phyloP scores from a whole-genome alignment of 2,797 vertebrate species.

The Artibeus jamaicensis region DNA sequence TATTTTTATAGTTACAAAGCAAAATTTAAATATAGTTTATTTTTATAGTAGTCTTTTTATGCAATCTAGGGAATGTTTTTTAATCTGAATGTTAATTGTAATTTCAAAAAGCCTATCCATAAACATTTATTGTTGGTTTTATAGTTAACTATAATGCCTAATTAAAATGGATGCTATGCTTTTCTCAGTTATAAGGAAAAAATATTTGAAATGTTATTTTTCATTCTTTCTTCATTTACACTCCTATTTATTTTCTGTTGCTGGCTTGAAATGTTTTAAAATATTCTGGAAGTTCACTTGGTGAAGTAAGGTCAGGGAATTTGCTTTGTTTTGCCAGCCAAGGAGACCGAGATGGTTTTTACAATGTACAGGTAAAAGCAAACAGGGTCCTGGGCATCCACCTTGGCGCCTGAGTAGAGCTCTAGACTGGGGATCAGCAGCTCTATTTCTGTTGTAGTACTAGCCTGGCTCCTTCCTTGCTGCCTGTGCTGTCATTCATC shows the following conservation, averaged over 20 bases:
- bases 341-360: not conserved
- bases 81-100: constrained; percentile 34
- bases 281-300: not conserved
- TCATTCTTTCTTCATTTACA: not conserved
- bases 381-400: not conserved
- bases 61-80: not conserved
- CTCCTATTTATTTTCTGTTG: not conserved
- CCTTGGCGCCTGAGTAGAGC: not conserved
- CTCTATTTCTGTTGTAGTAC: not conserved
- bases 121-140: not conserved
- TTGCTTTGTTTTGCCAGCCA: constrained; percentile 11
- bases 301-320: not conserved
- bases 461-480: not conserved
- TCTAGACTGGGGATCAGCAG: not conserved
- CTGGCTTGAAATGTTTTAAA: constrained; percentile 11
- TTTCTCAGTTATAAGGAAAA: constrained; percentile 5
- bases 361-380: not conserved
- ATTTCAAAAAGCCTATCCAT: not conserved
- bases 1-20: constrained; percentile 19
- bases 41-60: constrained; percentile 29
- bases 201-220: constrained; percentile 15
- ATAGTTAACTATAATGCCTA: constrained; percentile 3
- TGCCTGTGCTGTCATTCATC: not conserved
- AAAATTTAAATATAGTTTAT: constrained; percentile 20
- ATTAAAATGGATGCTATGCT: constrained; percentile 26